A percentile compares a stretch with the other conserved stretches of the same genome.
phyloP scores from a whole-genome alignment of 64 coral and sea anemone species.

The Cladopsammia gracilis region DNA sequence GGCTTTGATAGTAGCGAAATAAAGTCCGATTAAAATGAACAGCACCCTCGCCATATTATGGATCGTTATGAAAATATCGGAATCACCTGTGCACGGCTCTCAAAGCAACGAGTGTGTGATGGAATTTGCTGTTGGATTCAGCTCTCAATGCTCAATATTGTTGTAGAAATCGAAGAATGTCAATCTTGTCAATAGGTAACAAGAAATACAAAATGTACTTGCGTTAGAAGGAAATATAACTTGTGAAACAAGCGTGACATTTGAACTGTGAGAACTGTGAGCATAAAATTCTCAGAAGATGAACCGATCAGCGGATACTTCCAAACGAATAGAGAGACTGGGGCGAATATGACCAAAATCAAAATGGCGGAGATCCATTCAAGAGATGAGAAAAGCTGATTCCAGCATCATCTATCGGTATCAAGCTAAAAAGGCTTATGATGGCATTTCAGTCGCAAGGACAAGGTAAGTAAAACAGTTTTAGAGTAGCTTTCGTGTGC shows the following conservation, averaged over 20 bases:
- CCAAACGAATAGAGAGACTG: background rate
- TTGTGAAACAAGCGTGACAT: background rate
- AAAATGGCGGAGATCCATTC: constrained; percentile 55
- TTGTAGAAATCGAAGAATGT: too few species aligned
- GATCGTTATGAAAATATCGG: background rate
- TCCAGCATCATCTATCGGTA: too few species aligned
- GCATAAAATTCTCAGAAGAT: background rate
- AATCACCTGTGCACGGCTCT: background rate
- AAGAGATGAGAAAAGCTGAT: too few species aligned
- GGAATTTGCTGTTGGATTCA: too few species aligned
- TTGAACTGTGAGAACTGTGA: background rate
- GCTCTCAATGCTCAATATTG: too few species aligned
- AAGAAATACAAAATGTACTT: too few species aligned
- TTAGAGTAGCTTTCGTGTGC: background rate
- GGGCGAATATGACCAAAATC: background rate
- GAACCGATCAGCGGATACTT: background rate
- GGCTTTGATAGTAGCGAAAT: background rate
- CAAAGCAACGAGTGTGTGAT: too few species aligned
- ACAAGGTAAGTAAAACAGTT: constrained; percentile 46
- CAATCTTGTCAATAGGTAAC: too few species aligned
- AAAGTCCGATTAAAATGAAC: constrained; percentile 1
- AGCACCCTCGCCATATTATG: background rate
- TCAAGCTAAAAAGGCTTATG: too few species aligned
- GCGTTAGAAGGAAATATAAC: too few species aligned
- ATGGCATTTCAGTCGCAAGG: constrained; percentile 88